A percentile compares a stretch with the other conserved stretches of the same genome.
Evolutionary conservation across 2,113 vertebrate genomes (phyloP).

Genomic region (Pluvialis apricaria): DNA sequence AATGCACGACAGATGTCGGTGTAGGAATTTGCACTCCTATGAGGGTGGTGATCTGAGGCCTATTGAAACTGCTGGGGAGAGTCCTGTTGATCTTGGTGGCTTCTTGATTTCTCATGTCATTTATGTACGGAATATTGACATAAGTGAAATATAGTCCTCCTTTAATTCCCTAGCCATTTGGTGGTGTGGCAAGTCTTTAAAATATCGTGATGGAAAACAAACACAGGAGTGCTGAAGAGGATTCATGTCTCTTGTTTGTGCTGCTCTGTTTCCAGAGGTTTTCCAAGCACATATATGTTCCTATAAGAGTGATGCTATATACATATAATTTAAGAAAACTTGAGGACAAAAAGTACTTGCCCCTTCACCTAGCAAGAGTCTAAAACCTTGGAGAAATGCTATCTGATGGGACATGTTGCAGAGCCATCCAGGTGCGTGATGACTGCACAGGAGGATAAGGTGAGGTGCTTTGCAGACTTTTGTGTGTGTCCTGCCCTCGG

Average conservation of each 20-base stretch:
- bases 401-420: neutral
- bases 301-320: neutral
- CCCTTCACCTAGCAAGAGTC: neutral
- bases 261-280: neutral
- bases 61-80: neutral
- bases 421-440: neutral
- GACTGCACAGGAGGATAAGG: neutral
- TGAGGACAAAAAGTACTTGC: neutral
- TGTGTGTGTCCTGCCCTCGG: neutral
- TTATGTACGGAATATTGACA: accelerated
- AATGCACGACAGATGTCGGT: neutral
- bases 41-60: neutral
- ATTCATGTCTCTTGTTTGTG: neutral
- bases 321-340: neutral
- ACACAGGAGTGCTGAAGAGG: neutral
- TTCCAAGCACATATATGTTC: neutral
- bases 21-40: neutral
- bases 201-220: neutral
- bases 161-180: neutral
- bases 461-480: neutral
- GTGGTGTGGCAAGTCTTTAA: neutral
- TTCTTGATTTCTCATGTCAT: neutral
- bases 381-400: neutral
- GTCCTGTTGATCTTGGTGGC: neutral
- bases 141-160: neutral